These are phyloP conservation scores for Listronotus bonariensis DNA, from an alignment of 1,140 invertebrate genomes.

Conservation along the genomic window DNA sequence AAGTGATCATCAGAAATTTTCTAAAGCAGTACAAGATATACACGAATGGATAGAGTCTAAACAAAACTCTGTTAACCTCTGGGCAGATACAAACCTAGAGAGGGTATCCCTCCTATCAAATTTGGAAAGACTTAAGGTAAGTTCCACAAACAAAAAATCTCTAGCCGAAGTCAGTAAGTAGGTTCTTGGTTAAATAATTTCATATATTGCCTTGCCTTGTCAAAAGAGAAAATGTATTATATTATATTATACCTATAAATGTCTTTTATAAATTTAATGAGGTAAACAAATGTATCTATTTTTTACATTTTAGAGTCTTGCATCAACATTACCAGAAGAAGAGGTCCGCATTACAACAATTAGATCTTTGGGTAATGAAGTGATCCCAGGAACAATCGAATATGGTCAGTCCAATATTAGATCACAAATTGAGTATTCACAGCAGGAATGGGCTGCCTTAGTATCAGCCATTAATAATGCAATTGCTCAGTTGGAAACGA, in stretches of 20 bases:
- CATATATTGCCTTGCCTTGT: too few relatives aligned
- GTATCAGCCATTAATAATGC: conserved; percentile 75
- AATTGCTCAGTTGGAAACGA: conserved; percentile 76
- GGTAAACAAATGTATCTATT: too few relatives aligned
- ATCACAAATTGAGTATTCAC: conserved; percentile 82
- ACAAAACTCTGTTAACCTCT: conserved; percentile 81
- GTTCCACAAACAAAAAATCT: too few relatives aligned
- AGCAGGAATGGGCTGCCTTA: conserved; percentile 89
- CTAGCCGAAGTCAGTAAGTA: too few relatives aligned
- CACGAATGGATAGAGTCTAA: conserved; percentile 92
- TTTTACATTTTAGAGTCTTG: conserved; percentile 65
- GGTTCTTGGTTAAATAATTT: too few relatives aligned
- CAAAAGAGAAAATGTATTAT: too few relatives aligned
- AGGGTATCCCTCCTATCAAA: conserved; percentile 88
- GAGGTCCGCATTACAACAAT: conserved; percentile 82
- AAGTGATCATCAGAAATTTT: conserved; percentile 90
- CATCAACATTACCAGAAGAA: conserved; percentile 81
- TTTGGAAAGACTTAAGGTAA: conserved; percentile 83
- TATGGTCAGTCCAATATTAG: conserved; percentile 84
- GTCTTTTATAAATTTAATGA: too few relatives aligned
- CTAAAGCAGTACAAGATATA: conserved; percentile 84
- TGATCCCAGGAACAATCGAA: conserved; percentile 85
- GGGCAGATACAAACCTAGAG: conserved; percentile 86
- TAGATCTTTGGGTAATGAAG: conserved; percentile 81
- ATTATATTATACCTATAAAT: too few relatives aligned